Evolutionary conservation across 1,140 invertebrate species (phyloP), one percentile per base, ranked within the genome.

Genomic region (Macrocentrus cingulum): DNA sequence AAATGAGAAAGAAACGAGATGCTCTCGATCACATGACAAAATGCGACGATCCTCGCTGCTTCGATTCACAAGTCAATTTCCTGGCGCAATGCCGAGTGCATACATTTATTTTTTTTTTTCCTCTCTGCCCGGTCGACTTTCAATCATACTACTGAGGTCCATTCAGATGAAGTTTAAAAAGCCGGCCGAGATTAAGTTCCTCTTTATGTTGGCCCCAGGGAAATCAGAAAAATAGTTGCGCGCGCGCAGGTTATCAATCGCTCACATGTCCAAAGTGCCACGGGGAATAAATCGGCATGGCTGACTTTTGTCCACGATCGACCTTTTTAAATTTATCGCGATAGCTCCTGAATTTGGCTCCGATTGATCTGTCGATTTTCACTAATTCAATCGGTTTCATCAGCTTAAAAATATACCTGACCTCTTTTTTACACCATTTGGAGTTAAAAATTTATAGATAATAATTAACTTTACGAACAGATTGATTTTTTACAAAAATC

Each of bases 1-100:
- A 42, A 42, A 13, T 13, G 46, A 20, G 48, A 52, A 32, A 39
- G 19, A 45, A 51, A 36, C 39, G 42, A 48, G 18, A 54, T 39
- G 51, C 49, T 45, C 41, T 41, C 42, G 52, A 13, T 51, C 34
- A 42, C 51, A 56, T 59, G 56, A 62, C 56, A 34, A 56, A 62
- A 53, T 62, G 52, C 48, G 36, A 49, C 52, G 34, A 29, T 44
- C 32, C 51, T 41, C 44, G 32, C 25, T 41, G 11, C 46, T 50
- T 11, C 46, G 5, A 45, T 52, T 52, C 48, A 50, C 56, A 13
- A 51, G 49, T 51, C 56, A 62, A 62, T 62, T 62, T 62, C 52
- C 61, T 59, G 56, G 56, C 52, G 44, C 55, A 48, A 29, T 58
- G 56, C 56, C 56, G 56, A 56, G 20, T 20, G 18, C 18, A 49